Conservation (phyloP, 92 coral and sea anemone genomes). For the Porites divaricata region DNA sequence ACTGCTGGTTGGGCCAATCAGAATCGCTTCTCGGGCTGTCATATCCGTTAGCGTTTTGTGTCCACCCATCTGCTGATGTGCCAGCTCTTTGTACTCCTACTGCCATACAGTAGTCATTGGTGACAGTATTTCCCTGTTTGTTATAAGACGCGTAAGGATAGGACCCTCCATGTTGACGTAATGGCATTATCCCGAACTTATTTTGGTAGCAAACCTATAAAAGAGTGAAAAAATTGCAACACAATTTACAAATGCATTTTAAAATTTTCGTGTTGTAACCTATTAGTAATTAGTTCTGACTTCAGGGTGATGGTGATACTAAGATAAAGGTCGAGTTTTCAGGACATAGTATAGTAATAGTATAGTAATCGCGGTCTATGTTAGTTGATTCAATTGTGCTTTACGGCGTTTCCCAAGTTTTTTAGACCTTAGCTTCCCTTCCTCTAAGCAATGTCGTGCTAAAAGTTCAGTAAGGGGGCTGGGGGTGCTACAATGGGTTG, state of each 20-base stretch:
- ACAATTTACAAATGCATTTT: not conserved
- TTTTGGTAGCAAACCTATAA: conserved; percentile 78
- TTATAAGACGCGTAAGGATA: conserved; percentile 73
- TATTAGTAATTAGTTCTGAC: no score
- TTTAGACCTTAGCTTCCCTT: no score
- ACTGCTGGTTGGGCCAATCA: conserved; percentile 70
- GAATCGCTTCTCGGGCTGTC: conserved; percentile 65
- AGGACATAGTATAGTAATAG: no score
- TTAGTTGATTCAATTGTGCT: no score
- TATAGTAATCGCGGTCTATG: no score
- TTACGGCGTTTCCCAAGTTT: no score
- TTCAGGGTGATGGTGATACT: no score
- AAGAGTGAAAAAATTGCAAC: not conserved
- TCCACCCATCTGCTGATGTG: conserved; percentile 75
- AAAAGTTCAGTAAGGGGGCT: no score
- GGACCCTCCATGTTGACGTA: conserved; percentile 70
- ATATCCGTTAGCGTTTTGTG: conserved; percentile 74
- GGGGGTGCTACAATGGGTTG: no score
- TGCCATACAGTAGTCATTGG: conserved; percentile 80
- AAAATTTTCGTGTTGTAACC: no score
- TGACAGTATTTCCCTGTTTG: conserved; percentile 61
- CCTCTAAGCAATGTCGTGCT: no score
- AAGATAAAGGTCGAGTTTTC: no score
- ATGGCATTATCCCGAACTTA: conserved; percentile 75
- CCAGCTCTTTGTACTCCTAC: conserved; percentile 72